Evolutionary conservation across 2,888 invertebrate species (phyloP).

Genomic region (Abscondita cerata): DNA sequence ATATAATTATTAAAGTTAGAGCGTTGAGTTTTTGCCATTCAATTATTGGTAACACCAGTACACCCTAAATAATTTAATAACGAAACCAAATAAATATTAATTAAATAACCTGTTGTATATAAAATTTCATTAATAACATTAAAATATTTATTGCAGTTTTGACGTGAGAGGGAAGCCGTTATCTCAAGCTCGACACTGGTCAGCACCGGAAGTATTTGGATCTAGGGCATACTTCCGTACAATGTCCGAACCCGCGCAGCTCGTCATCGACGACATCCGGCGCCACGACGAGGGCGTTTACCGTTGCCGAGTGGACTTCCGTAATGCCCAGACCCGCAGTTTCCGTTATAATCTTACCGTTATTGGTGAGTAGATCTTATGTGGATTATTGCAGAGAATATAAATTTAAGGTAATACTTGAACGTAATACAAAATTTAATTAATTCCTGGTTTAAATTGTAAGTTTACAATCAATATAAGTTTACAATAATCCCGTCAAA

Average conservation of each 20-base stretch:
- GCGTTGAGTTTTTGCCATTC: constrained; percentile 6
- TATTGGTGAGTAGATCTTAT: constrained; percentile 72
- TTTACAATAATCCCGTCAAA: too few relatives aligned
- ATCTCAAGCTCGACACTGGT: constrained; percentile 83
- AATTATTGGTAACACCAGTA: not conserved
- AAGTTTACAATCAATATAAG: too few relatives aligned
- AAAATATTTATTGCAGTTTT: constrained; percentile 68
- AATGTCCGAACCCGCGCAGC: constrained; percentile 78
- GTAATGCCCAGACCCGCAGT: constrained; percentile 88
- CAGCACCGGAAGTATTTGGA: constrained; percentile 84
- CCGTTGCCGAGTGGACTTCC: constrained; percentile 89
- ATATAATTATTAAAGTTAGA: constrained; percentile 13
- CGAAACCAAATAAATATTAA: not conserved
- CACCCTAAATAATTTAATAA: not conserved
- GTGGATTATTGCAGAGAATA: constrained; percentile 11
- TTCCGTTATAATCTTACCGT: constrained; percentile 90
- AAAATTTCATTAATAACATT: not conserved
- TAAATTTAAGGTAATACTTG: constrained; percentile 15
- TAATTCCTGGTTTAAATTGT: too few relatives aligned
- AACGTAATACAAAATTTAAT: not conserved
- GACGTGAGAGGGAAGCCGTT: constrained; percentile 85
- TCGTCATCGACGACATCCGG: constrained; percentile 83
- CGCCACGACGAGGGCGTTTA: constrained; percentile 89
- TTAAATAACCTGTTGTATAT: not conserved
- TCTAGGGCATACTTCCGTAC: constrained; percentile 85